Base-by-base conservation (phyloP, 2,888 invertebrate species). In the Quadriops clusia region DNA sequence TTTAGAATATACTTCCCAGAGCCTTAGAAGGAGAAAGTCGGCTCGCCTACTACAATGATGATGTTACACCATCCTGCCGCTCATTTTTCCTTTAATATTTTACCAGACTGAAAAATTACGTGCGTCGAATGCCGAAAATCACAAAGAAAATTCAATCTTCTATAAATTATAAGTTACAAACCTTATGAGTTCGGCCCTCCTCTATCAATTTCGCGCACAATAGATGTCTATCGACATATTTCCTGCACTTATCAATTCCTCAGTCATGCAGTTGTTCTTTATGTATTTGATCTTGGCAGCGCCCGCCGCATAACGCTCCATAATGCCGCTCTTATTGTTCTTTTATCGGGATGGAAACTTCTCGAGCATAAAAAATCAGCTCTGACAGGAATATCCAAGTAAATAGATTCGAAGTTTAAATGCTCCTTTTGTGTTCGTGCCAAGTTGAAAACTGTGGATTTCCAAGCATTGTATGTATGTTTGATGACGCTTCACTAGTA, bases 341-440 rank as follows among this genome's bases (percentile, higher is more conserved):
- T 37, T 44, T 46, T 47, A 47, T 49, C 49, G 41, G 39, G 43
- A 44, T 43, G 44, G 40, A 40, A 49, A 50, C 45, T 50, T 49
- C 41, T 38, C 46, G 36, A 43, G 48, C 50, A 50, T 50, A 50
- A 51, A 50, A 50, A 52, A 52, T 50, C 45, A 41, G 43, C 38
- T 47, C 47, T 46, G 50, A 50, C 49, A 47, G 45, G 49, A 45
- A 49, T 49, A 50, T 49, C 44, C 46, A 40, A 48, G 47, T 47
- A 52, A 51, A 52, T 52, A 51, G 51, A 51, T 52, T 52, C 46
- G 38, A 47, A 50, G 43, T 52, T 49, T 49, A 46, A 50, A 49
- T 48, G 49, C 49, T 50, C 42, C 46, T 44, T 50, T 48, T 50
- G 49, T 48, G 41, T 35, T 36, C 42, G 42, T 49, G 51, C 51